Base-by-base conservation (phyloP, 2,113 vertebrate genomes). In the Sciurus niger region DNA sequence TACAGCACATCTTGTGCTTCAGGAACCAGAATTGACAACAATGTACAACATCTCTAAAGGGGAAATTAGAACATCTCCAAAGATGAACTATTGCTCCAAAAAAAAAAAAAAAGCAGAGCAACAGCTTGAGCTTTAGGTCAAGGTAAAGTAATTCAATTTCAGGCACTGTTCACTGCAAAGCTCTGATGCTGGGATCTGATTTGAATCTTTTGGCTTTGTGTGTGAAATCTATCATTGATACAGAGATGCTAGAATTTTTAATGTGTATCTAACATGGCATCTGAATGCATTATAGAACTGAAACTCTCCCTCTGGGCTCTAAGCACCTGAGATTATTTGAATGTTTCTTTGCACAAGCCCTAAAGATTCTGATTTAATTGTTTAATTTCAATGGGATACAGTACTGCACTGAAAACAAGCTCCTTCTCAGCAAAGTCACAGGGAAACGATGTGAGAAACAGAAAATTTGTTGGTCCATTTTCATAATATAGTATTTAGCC, bases 161-260 rank as follows among this genome's bases (percentile, higher is more conserved):
- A 93, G 78, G 46, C 17, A 5, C 25, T 65, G 24, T 68, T 96
- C 94, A 78, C 73, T 77, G 82, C 40, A 70, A 85, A 95, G 20
- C 73, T 85, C 67, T 46, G 78, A 77, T 83, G 78, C 48, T 63
- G 34, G 72, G 55, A 94, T 94, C 84, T 74, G 67, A 32, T 94
- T 78, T 72, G 93, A 96, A 90, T 89, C 82, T 60, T 93, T 70
- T 72, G 88, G 48, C 83, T 96, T 92, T 82, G 32, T 90, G 48
- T 90, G 46, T 87, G 85, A 85, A 90, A 84, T 77, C 82, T 90
- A 16, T 93, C 68, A 60, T 40, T 13, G 20, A 65, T 65, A 68
- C 4, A 87, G n/a, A 84, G 48, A 63, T 63, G 40, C 30, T 84
- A 73, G 53, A 89, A 93, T 90, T 73, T 63, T 48, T 82, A 67